phyloP scores from a whole-genome alignment of 2,797 vertebrate species.

The Chromis chromis region DNA sequence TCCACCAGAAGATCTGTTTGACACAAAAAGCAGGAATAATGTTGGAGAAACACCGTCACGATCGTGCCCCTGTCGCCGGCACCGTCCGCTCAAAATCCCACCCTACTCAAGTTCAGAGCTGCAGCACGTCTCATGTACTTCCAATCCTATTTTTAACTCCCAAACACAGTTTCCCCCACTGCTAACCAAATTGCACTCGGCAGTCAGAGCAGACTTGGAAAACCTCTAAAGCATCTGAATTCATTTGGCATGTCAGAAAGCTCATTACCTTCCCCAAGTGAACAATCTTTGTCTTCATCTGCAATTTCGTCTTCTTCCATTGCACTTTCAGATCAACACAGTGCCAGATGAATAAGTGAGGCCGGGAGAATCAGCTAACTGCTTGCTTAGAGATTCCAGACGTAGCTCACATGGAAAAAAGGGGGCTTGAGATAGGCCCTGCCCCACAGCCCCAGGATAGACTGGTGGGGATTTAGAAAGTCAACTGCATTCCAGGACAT shows the following conservation, averaged over 20 bases:
- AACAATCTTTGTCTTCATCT: constrained; percentile 73
- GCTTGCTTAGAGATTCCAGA: constrained; percentile 81
- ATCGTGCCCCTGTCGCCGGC: constrained; percentile 29
- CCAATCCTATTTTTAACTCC: constrained; percentile 82
- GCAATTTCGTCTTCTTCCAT: constrained; percentile 71
- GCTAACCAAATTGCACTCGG: constrained; percentile 69
- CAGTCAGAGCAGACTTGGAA: constrained; percentile 50
- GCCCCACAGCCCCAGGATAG: constrained; percentile 80
- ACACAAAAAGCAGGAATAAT: constrained; percentile 5
- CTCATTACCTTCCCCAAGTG: constrained; percentile 78
- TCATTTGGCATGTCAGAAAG: constrained; percentile 59
- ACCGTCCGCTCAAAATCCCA: constrained; percentile 43
- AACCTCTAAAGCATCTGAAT: constrained; percentile 43
- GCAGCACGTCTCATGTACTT: constrained; percentile 68
- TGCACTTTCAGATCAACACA: constrained; percentile 42
- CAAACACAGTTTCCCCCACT: constrained; percentile 68
- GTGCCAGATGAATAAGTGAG: constrained; percentile 30
- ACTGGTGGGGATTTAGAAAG: constrained; percentile 83
- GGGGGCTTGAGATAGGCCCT: constrained; percentile 80
- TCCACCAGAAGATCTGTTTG: constrained; percentile 5
- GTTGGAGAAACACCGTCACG: constrained; percentile 29
- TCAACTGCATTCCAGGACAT: constrained; percentile 82
- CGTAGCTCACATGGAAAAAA: constrained; percentile 72
- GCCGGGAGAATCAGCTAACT: constrained; percentile 41
- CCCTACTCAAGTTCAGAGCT: constrained; percentile 59